These are phyloP conservation scores for Maniola jurtina DNA, from an alignment of 1,140 invertebrate species.

Conservation along the genomic window DNA sequence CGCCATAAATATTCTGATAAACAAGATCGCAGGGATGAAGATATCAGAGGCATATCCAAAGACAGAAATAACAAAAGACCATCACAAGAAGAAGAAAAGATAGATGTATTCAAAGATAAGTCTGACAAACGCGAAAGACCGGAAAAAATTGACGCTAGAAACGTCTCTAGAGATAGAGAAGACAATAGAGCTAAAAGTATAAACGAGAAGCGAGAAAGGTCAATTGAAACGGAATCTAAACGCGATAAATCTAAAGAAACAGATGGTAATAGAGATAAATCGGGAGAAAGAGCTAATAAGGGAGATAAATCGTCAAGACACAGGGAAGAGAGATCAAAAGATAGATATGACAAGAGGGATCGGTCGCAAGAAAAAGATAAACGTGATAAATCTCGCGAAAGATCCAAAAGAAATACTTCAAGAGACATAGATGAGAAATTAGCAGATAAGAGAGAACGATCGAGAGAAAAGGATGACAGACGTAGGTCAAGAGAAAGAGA, in stretches of 20 bases:
- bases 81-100: slow-evolving; percentile 3
- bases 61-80: slow-evolving; percentile 15
- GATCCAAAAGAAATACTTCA: not conserved
- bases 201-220: slow-evolving; percentile 14
- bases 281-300: slow-evolving; percentile 18
- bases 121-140: slow-evolving; percentile 16
- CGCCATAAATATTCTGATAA: slow-evolving; percentile 4
- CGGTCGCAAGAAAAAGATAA: not conserved
- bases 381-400: not conserved
- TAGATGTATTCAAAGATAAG: slow-evolving; percentile 13
- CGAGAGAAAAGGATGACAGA: not conserved
- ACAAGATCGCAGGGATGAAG: slow-evolving; percentile 6
- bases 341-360: slow-evolving; percentile 26
- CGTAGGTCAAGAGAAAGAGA: not conserved
- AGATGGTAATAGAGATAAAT: slow-evolving; percentile 25
- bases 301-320: slow-evolving; percentile 1
- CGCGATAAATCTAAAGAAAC: slow-evolving; percentile 14
- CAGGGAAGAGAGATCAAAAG: slow-evolving; percentile 14
- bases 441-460: slow-evolving; percentile 19
- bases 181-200: slow-evolving; percentile 10
- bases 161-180: slow-evolving; percentile 11
- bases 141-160: slow-evolving; percentile 12
- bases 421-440: slow-evolving; percentile 5
- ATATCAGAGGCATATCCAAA: slow-evolving; percentile 10
- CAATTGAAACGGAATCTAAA: not conserved